These are phyloP conservation scores for Andrena camellia DNA, from an alignment of 2,888 invertebrate species.

Conservation along the genomic window DNA sequence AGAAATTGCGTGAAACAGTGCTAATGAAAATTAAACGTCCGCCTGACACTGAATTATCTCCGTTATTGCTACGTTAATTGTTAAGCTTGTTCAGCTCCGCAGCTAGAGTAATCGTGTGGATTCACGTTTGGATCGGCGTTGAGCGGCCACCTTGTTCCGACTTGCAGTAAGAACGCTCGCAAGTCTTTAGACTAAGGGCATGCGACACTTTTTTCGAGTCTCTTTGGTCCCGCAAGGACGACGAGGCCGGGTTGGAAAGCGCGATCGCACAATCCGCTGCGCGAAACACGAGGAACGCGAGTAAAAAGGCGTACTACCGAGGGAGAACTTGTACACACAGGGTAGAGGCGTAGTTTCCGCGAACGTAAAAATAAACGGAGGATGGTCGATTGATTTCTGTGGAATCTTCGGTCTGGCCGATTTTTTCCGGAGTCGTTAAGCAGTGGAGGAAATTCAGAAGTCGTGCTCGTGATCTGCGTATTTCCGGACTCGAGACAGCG, in stretches of 20 bases:
- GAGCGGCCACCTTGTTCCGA: not conserved
- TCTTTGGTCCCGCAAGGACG: not conserved
- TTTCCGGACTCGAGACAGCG: constrained; percentile 49
- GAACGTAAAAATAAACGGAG: constrained; percentile 9
- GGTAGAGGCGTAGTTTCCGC: constrained; percentile 32
- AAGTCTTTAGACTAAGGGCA: too few species aligned
- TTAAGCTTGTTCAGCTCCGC: too few species aligned
- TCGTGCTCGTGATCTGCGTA: constrained; percentile 54
- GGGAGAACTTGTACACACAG: constrained; percentile 21
- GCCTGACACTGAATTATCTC: not conserved
- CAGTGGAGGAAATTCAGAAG: constrained; percentile 17
- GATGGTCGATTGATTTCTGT: constrained; percentile 27
- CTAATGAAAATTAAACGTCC: too few species aligned
- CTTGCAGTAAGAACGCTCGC: not conserved
- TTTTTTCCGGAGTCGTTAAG: constrained; percentile 36
- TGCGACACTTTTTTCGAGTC: too few species aligned
- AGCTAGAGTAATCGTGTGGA: too few species aligned
- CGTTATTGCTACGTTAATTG: not conserved
- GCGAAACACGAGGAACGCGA: constrained; percentile 6
- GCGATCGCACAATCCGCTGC: constrained; percentile 1
- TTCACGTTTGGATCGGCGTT: too few species aligned
- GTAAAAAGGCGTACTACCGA: not conserved
- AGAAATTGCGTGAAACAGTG: too few species aligned
- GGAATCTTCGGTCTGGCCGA: constrained; percentile 3
- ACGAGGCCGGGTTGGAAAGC: not conserved